These are phyloP conservation scores for Pristionchus fissidentatus DNA, from an alignment of 2,888 invertebrate species.

Conservation along the genomic window DNA sequence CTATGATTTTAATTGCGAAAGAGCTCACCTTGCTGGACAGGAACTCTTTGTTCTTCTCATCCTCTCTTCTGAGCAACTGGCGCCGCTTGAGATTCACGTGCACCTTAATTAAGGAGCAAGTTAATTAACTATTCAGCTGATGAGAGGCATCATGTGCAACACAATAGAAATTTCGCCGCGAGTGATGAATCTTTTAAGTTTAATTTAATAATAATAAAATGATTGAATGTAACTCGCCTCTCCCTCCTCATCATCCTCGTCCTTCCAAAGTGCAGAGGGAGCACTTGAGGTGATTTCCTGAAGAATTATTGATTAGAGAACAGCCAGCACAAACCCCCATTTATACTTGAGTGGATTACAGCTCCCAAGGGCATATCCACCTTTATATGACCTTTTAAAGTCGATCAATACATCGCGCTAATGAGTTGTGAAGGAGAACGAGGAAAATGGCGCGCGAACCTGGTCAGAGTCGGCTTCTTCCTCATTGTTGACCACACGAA, in stretches of 20 bases:
- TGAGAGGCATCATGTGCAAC: no score
- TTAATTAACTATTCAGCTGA: neutral
- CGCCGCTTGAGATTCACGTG: neutral
- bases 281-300: neutral
- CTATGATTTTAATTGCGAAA: no score
- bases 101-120: neutral
- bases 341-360: neutral
- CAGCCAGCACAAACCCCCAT: neutral
- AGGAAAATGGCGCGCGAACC: neutral
- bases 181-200: no score
- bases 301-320: neutral
- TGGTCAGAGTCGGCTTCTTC: slow-evolving; percentile 1
- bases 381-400: neutral
- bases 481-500: neutral
- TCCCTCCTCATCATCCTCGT: slow-evolving; percentile 45
- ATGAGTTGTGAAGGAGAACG: neutral
- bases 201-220: neutral
- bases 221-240: no score
- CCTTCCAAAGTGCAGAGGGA: slow-evolving; percentile 6
- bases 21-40: slow-evolving; percentile 22
- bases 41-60: neutral
- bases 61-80: slow-evolving; percentile 6
- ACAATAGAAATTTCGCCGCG: no score
- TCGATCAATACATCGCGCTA: neutral
- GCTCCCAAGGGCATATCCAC: neutral